Conservation (phyloP, 2,113 vertebrate species). For the Dascyllus trimaculatus region DNA sequence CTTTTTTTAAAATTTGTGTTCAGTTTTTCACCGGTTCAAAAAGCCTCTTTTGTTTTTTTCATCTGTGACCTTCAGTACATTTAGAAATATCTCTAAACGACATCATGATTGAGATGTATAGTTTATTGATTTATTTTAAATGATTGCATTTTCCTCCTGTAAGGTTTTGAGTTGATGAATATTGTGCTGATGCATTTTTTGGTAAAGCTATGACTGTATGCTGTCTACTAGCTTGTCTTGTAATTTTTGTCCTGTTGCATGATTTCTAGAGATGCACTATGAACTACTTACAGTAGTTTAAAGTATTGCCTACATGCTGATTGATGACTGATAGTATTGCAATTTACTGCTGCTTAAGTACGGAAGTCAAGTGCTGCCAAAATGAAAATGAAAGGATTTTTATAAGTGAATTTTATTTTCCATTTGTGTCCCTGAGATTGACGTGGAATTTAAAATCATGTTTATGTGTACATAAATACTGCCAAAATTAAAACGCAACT, state of each 20-base stretch:
- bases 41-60: neutral
- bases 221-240: constrained; percentile 22
- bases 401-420: neutral
- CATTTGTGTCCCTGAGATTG: neutral
- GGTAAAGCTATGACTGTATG: constrained; percentile 25
- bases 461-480: too few relatives aligned
- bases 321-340: neutral
- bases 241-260: constrained; percentile 58
- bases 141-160: constrained; percentile 13
- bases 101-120: constrained; percentile 1
- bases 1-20: neutral
- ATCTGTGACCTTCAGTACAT: neutral
- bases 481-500: too few relatives aligned
- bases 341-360: neutral
- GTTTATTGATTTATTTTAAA: constrained; percentile 13
- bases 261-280: constrained; percentile 34
- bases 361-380: constrained; percentile 28
- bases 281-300: neutral
- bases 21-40: neutral
- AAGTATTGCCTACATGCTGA: neutral
- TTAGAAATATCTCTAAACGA: constrained; percentile 14
- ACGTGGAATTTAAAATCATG: too few relatives aligned
- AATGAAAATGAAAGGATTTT: neutral
- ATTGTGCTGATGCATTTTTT: constrained; percentile 32
- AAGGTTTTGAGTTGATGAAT: constrained; percentile 13